Evolutionary conservation across 2,888 invertebrate genomes (phyloP).

Genomic region (Pegoplata infirma): DNA sequence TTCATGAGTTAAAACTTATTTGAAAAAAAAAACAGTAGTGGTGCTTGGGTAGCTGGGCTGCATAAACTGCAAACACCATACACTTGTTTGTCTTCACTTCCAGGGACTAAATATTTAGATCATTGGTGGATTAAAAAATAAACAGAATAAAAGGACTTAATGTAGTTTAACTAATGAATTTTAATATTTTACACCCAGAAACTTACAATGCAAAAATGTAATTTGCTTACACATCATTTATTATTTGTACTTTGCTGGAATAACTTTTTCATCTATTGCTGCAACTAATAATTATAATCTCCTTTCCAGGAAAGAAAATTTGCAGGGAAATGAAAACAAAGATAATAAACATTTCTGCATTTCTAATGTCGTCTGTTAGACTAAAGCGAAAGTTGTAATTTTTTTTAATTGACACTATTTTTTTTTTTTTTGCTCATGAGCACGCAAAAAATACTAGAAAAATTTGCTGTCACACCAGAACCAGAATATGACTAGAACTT

Average conservation of each 20-base stretch:
- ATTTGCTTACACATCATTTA: conserved; percentile 22
- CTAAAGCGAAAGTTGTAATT: conserved; percentile 48
- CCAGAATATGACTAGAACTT: neutral
- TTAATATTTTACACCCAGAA: conserved; percentile 71
- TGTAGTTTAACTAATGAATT: conserved; percentile 74
- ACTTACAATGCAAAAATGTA: conserved; percentile 1
- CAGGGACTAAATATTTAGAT: neutral
- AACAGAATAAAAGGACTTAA: conserved; percentile 12
- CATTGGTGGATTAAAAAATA: neutral
- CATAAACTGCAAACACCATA: neutral
- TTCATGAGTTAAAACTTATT: conserved; percentile 30
- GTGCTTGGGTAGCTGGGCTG: neutral
- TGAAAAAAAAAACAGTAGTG: neutral
- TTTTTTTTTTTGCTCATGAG: neutral
- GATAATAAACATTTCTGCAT: neutral
- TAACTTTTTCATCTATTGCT: neutral
- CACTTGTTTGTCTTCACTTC: neutral
- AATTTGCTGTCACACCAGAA: neutral
- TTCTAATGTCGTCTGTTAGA: neutral
- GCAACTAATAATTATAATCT: neutral
- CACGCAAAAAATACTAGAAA: neutral
- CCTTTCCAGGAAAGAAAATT: neutral
- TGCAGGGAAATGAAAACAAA: neutral
- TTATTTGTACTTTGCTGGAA: neutral
- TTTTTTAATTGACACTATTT: conserved; percentile 68